These are phyloP conservation scores for Penaeus chinensis DNA, from an alignment of 1,140 invertebrate species.

Conservation along the genomic window DNA sequence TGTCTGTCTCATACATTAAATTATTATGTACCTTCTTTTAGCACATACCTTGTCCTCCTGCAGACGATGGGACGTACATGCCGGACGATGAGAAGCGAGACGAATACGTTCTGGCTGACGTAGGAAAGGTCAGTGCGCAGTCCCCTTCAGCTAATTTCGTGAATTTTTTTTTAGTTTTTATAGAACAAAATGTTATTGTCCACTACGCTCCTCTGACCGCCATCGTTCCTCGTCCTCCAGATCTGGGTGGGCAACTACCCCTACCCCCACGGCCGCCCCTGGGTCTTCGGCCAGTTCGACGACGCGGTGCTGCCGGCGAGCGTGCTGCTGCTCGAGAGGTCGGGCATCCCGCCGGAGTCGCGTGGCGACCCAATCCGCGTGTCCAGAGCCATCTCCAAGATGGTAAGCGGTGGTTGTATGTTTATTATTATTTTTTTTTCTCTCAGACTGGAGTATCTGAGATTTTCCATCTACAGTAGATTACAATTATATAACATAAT, in stretches of 20 bases:
- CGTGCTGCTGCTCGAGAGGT: constrained; percentile 74
- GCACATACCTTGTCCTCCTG: constrained; percentile 19
- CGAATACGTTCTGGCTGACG: constrained; percentile 81
- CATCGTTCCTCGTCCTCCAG: constrained; percentile 65
- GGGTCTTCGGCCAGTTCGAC: constrained; percentile 82
- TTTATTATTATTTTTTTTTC: no score
- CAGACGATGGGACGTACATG: constrained; percentile 78
- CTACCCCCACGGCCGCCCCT: constrained; percentile 75
- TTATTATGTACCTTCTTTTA: no score
- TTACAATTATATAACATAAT: no score
- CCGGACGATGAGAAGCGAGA: constrained; percentile 73
- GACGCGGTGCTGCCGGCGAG: constrained; percentile 76
- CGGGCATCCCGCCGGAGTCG: constrained; percentile 72
- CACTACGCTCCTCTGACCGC: neutral
- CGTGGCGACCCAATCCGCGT: constrained; percentile 80
- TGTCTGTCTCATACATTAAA: no score
- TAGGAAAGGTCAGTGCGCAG: constrained; percentile 74
- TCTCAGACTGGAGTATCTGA: no score
- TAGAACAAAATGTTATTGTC: neutral
- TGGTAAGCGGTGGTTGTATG: constrained; percentile 70
- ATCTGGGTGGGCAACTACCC: constrained; percentile 80
- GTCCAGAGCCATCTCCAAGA: constrained; percentile 77
- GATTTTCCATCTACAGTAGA: no score
- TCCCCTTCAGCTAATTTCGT: neutral
- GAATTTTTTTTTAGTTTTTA: neutral